These are phyloP conservation scores for Drosophila mayaguana DNA, from an alignment of 2,888 invertebrate genomes.

Conservation along the genomic window DNA sequence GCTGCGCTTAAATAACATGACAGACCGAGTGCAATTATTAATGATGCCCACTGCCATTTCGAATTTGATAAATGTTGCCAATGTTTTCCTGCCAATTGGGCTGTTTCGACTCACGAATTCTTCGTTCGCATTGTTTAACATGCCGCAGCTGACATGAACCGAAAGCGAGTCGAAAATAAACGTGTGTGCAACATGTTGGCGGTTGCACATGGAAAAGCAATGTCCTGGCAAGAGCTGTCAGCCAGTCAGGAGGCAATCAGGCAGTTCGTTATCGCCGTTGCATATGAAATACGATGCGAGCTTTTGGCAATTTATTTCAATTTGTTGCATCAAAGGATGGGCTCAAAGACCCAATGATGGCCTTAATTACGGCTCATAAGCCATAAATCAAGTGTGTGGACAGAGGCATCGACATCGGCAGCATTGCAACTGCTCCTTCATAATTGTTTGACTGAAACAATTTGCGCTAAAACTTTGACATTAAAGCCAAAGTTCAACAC, in stretches of 20 bases:
- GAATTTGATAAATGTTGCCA: conserved; percentile 54
- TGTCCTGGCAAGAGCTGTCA: neutral
- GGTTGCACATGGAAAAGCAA: neutral
- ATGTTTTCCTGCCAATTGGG: neutral
- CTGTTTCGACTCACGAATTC: neutral
- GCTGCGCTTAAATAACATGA: conserved; percentile 56
- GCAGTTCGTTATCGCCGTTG: conserved; percentile 43
- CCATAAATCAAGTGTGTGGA: conserved; percentile 50
- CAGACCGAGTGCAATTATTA: conserved; percentile 57
- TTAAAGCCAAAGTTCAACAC: conserved; percentile 2
- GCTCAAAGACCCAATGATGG: conserved; percentile 38
- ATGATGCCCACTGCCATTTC: conserved; percentile 47
- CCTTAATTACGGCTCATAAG: conserved; percentile 53
- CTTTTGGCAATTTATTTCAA: conserved; percentile 64
- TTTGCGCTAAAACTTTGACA: conserved; percentile 12
- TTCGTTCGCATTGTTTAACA: conserved; percentile 17
- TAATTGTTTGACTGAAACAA: conserved; percentile 36
- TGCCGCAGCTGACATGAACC: conserved; percentile 20
- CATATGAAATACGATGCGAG: conserved; percentile 45
- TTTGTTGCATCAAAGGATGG: conserved; percentile 52
- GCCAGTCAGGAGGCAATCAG: neutral
- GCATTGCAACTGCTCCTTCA: conserved; percentile 18
- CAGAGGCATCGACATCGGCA: neutral
- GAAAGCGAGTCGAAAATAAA: conserved; percentile 22
- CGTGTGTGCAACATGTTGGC: conserved; percentile 31